A percentile compares a stretch with the other conserved stretches of the same genome.
Evolutionary conservation across 2,888 invertebrate species (phyloP).

Genomic region (Camptogramma bilineatum): DNA sequence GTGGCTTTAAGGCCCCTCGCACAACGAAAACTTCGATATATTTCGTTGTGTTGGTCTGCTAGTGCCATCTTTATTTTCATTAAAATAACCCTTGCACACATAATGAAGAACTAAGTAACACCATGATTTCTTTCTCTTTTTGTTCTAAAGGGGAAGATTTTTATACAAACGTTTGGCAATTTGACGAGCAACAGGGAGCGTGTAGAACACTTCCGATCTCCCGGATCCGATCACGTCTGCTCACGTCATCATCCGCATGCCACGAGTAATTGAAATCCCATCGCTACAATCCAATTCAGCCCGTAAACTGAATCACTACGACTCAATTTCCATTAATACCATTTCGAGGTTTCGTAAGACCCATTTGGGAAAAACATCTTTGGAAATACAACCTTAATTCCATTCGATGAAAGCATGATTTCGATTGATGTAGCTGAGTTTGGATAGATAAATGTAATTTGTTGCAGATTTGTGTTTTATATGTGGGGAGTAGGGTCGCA

Average conservation of each 20-base stretch:
- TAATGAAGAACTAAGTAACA: background rate
- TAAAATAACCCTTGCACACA: background rate
- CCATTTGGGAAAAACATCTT: constrained; percentile 3
- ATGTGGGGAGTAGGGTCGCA: constrained; percentile 12
- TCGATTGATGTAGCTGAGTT: constrained; percentile 10
- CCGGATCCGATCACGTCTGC: constrained; percentile 26
- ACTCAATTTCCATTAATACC: constrained; percentile 25
- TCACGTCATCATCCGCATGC: constrained; percentile 28
- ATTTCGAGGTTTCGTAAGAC: constrained; percentile 5
- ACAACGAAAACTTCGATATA: too few relatives aligned
- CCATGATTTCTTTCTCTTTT: background rate
- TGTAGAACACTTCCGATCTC: background rate
- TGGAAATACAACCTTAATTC: constrained; percentile 18
- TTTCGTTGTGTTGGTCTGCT: too few relatives aligned
- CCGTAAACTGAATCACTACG: constrained; percentile 23
- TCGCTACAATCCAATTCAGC: constrained; percentile 13
- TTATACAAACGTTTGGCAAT: background rate
- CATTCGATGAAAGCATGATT: constrained; percentile 2
- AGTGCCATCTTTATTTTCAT: background rate
- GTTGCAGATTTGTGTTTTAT: constrained; percentile 23
- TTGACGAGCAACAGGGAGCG: background rate
- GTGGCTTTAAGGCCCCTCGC: too few relatives aligned
- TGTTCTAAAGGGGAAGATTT: background rate
- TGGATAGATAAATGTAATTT: constrained; percentile 24
- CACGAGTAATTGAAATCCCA: constrained; percentile 33